Percentiles rank a stretch among this genome's conserved stretches.
Evolutionary conservation across 2,888 invertebrate species (phyloP).

Genomic region (Tanaodytes sp.): DNA sequence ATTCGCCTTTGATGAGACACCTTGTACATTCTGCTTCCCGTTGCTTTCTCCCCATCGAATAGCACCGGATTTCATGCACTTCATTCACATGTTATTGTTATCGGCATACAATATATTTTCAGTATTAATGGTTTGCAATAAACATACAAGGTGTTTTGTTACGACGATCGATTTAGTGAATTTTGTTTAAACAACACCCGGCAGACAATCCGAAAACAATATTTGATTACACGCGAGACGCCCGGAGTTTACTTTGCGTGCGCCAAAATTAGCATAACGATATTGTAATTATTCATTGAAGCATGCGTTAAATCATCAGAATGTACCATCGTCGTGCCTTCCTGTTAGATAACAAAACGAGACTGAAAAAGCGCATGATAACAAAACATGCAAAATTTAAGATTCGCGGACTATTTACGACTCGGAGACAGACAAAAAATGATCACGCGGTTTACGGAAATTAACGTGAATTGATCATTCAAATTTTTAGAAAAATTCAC

Average conservation of each 20-base stretch:
- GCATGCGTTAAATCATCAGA: slow-evolving; percentile 29
- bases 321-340: slow-evolving; percentile 19
- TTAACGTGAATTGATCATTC: too few relatives aligned
- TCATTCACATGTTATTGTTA: slow-evolving; percentile 16
- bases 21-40: slow-evolving; percentile 31
- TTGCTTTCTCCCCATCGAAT: slow-evolving; percentile 26
- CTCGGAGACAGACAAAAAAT: too few relatives aligned
- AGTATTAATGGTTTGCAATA: slow-evolving; percentile 21
- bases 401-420: background rate
- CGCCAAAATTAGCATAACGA: slow-evolving; percentile 24
- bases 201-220: slow-evolving; percentile 23
- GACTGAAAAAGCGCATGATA: slow-evolving; percentile 11
- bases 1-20: slow-evolving; percentile 26
- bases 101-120: slow-evolving; percentile 31
- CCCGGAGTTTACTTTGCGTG: slow-evolving; percentile 10
- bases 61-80: slow-evolving; percentile 12
- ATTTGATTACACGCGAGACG: slow-evolving; percentile 30
- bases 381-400: background rate
- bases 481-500: too few relatives aligned
- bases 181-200: slow-evolving; percentile 20
- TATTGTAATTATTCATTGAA: slow-evolving; percentile 33
- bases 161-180: slow-evolving; percentile 23
- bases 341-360: slow-evolving; percentile 24
- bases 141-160: slow-evolving; percentile 20
- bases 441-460: too few relatives aligned